Evolutionary conservation across 2,113 vertebrate genomes (phyloP).

Genomic region (Micronycteris hirsuta): DNA sequence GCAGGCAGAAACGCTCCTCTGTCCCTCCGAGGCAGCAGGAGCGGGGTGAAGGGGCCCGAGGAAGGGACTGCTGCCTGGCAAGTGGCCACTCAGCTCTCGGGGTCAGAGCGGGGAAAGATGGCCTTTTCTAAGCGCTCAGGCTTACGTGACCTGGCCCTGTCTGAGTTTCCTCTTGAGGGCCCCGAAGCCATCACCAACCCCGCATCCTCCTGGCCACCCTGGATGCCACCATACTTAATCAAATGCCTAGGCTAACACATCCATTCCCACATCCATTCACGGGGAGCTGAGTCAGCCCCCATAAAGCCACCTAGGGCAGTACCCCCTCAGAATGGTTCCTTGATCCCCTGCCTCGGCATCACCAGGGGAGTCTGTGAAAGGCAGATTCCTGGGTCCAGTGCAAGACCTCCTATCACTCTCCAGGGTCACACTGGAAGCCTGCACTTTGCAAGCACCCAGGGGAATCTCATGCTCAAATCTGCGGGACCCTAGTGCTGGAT

Average conservation of each 20-base stretch:
- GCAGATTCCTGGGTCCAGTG: neutral
- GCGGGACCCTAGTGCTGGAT: neutral
- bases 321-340: too few relatives aligned
- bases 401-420: neutral
- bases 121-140: neutral
- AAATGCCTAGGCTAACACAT: neutral
- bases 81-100: neutral
- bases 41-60: rapidly evolving
- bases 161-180: neutral
- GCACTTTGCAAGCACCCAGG: neutral
- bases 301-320: neutral
- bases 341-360: neutral
- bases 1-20: neutral
- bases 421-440: neutral
- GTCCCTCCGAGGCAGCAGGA: neutral
- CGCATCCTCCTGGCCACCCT: neutral
- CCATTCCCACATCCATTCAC: neutral
- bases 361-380: neutral
- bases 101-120: rapidly evolving
- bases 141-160: neutral
- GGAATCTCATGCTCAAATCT: neutral
- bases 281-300: neutral
- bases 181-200: neutral
- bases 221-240: neutral
- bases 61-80: neutral